These are phyloP conservation scores for Meleagris gallopavo DNA, from an alignment of 2,113 vertebrate species.

Conservation along the genomic window DNA sequence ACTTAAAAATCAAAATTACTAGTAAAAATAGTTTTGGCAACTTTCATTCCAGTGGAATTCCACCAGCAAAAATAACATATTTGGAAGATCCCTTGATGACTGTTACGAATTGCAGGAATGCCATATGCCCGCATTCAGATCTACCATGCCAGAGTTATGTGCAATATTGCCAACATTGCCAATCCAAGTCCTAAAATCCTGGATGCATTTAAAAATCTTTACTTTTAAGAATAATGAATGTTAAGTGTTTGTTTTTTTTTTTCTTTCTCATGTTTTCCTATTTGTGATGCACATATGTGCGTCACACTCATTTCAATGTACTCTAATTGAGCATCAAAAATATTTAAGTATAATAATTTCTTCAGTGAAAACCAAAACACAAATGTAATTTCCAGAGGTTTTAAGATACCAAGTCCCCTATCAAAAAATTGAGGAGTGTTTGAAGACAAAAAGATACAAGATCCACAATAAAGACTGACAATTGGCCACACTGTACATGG, in stretches of 20 bases:
- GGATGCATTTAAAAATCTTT: background rate
- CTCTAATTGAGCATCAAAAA: background rate
- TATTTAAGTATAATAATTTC: background rate
- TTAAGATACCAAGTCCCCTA: background rate
- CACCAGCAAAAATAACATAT: background rate
- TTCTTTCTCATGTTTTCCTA: background rate
- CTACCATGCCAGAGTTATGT: background rate
- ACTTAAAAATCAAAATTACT: background rate
- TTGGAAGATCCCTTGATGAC: background rate
- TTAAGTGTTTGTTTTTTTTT: accelerated
- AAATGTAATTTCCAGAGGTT: background rate
- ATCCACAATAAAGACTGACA: background rate
- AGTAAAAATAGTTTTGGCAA: background rate
- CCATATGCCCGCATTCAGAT: background rate
- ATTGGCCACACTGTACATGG: background rate
- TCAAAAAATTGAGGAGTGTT: background rate
- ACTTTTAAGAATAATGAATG: background rate
- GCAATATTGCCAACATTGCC: background rate
- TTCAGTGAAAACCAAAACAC: background rate
- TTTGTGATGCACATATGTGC: background rate
- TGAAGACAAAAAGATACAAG: background rate
- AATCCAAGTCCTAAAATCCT: background rate
- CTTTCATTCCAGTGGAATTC: background rate
- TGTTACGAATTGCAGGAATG: background rate
- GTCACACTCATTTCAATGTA: background rate